A percentile compares a stretch with the other conserved stretches of the same genome.
Evolutionary conservation across 1,140 invertebrate genomes (phyloP).

Genomic region (Coptotermes formosanus): DNA sequence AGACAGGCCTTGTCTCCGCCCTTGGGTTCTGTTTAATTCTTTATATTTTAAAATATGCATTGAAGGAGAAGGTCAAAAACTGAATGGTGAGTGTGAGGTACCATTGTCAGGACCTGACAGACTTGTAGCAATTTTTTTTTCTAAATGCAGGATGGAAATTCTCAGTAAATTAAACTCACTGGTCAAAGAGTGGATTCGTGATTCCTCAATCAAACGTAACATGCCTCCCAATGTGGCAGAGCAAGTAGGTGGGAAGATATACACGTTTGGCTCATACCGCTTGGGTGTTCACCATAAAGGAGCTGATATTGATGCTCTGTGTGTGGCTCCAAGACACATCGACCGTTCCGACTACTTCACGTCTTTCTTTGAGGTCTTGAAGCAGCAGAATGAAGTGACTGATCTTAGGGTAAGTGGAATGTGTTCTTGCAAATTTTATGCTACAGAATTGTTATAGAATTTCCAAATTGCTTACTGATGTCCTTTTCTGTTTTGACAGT

Average conservation of each 20-base stretch:
- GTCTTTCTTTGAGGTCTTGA: conserved; percentile 90
- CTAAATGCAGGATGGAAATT: conserved; percentile 53
- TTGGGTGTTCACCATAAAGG: conserved; percentile 94
- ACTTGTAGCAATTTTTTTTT: no score
- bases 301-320: conserved; percentile 98
- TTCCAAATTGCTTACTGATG: not conserved
- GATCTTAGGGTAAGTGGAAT: conserved; percentile 65
- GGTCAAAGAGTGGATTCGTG: conserved; percentile 89
- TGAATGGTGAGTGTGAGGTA: no score
- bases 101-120: no score
- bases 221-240: conserved; percentile 84
- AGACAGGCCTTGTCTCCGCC: no score
- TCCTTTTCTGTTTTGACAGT: conserved; percentile 52
- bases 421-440: not conserved
- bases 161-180: conserved; percentile 80
- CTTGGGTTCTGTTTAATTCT: no score
- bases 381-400: conserved; percentile 82
- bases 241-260: conserved; percentile 94
- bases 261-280: conserved; percentile 85
- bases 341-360: conserved; percentile 92
- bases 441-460: not conserved
- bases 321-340: conserved; percentile 95
- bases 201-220: conserved; percentile 83
- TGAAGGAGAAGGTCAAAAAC: no score
- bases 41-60: no score